phyloP scores from a whole-genome alignment of 2,113 vertebrate species.

The Xenopus laevis region DNA sequence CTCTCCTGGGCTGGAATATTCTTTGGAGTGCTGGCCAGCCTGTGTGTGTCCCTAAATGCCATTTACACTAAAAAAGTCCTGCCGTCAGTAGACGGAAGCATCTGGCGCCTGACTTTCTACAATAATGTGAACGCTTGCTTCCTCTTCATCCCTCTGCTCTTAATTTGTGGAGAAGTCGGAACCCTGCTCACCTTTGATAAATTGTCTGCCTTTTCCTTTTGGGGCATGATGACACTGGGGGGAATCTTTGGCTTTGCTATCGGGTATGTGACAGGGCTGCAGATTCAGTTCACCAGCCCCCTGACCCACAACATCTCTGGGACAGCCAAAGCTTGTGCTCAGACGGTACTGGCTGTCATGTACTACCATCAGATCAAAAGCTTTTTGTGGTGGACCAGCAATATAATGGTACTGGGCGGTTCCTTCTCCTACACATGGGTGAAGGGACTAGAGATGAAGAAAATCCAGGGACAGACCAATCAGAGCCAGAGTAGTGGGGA shows the following conservation, averaged over 20 bases:
- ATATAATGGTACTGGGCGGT: slow-evolving; percentile 86
- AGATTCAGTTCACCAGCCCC: slow-evolving; percentile 93
- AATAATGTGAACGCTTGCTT: slow-evolving; percentile 92
- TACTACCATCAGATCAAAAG: slow-evolving; percentile 81
- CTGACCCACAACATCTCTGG: slow-evolving; percentile 92
- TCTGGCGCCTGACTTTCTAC: slow-evolving; percentile 95
- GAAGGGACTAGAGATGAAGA: slow-evolving; percentile 90
- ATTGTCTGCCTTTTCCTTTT: slow-evolving; percentile 70
- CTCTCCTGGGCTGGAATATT: slow-evolving; percentile 86
- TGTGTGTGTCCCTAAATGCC: slow-evolving; percentile 89
- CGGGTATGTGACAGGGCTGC: slow-evolving; percentile 89
- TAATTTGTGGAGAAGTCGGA: slow-evolving; percentile 74
- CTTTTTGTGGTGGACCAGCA: slow-evolving; percentile 92
- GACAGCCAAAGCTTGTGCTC: slow-evolving; percentile 89
- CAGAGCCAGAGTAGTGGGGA: slow-evolving; percentile 53
- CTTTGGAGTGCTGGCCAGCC: slow-evolving; percentile 86
- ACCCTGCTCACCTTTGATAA: slow-evolving; percentile 66
- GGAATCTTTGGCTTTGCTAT: slow-evolving; percentile 91
- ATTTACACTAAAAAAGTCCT: slow-evolving; percentile 97
- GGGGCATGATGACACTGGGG: slow-evolving; percentile 85
- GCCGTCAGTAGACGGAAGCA: slow-evolving; percentile 85
- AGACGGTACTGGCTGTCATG: slow-evolving; percentile 86
- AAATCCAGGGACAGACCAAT: slow-evolving; percentile 60
- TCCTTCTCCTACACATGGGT: slow-evolving; percentile 94
- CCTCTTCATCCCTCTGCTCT: slow-evolving; percentile 85